Evolutionary conservation across 2,888 invertebrate species (phyloP).

Genomic region (Halictus quadricinctus): DNA sequence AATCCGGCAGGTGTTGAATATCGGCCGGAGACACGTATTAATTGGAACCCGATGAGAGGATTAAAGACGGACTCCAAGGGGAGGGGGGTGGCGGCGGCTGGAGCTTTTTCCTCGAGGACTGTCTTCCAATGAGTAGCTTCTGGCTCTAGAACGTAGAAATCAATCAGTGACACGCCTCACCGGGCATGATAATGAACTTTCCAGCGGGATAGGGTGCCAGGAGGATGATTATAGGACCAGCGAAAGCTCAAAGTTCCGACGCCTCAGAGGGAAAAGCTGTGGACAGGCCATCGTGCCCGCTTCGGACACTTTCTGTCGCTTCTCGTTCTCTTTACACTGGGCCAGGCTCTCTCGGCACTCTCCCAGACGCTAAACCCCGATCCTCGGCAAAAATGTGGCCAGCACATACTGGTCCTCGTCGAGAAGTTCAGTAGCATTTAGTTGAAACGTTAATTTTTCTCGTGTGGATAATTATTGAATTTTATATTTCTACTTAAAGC

Average conservation of each 20-base stretch:
- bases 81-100: background rate
- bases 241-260: background rate
- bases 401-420: background rate
- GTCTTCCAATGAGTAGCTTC: background rate
- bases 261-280: background rate
- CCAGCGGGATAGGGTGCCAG: background rate
- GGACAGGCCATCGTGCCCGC: constrained; percentile 6
- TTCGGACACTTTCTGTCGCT: constrained; percentile 9
- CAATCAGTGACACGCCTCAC: background rate
- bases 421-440: background rate
- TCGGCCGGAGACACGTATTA: constrained; percentile 49
- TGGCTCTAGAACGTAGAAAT: background rate
- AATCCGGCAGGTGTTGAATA: constrained; percentile 43
- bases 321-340: constrained; percentile 9
- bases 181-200: constrained; percentile 12
- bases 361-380: background rate
- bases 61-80: constrained; percentile 48
- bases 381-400: background rate
- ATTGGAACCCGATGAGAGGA: constrained; percentile 61
- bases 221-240: background rate
- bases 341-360: background rate
- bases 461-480: background rate
- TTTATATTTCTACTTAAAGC: background rate
- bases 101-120: constrained; percentile 35
- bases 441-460: background rate